Base-by-base conservation (phyloP, 2,797 vertebrate species). In the Okamejei kenojei region DNA sequence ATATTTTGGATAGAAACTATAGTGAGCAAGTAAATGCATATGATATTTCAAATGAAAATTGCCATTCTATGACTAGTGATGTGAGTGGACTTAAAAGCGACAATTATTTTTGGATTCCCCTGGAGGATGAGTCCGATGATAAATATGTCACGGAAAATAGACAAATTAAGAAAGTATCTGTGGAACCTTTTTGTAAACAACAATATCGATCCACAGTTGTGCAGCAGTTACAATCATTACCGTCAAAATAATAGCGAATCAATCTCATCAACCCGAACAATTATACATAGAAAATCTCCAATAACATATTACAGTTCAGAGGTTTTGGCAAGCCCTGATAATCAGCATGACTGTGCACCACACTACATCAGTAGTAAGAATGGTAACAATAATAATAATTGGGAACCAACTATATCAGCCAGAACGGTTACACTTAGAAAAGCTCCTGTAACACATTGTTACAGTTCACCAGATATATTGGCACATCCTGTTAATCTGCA, bases 91-190 rank as follows among this genome's bases (percentile, higher is more conserved):
- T 26, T 5, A 92, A 92, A 38, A 15, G 7, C 35, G 90, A 94
- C n/a, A 80, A 7, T 68, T 94, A 93, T 79, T 95, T 95, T 93
- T 94, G 93, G 94, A 13, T n/a, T 90, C 93, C 90, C 26, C 68
- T 94, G 65, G 82, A 15, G 63, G 93, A 93, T 19, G 93, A 76
- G 79, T 95, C 80, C 82, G 93, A 94, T 94, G 93, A 95, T 73
- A 94, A 94, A 61, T 35, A 45, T 93, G n/a, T 68, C 81, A 74
- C 93, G 73, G 93, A 35, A 93, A 26, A n/a, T 81, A 26, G 15
- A 86, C n/a, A 93, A 93, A 90, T 74, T 45, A 92, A 71, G 17
- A 19, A 26, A 71, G 21, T 17, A 71, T 68, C 38, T 71, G 15
- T 76, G 82, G 19, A 61, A 23, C 82, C 26, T 29, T 86, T n/a